Evolutionary conservation across 2,113 vertebrate genomes (phyloP), one percentile per base, ranked within the genome.

Genomic region (Athene noctua): DNA sequence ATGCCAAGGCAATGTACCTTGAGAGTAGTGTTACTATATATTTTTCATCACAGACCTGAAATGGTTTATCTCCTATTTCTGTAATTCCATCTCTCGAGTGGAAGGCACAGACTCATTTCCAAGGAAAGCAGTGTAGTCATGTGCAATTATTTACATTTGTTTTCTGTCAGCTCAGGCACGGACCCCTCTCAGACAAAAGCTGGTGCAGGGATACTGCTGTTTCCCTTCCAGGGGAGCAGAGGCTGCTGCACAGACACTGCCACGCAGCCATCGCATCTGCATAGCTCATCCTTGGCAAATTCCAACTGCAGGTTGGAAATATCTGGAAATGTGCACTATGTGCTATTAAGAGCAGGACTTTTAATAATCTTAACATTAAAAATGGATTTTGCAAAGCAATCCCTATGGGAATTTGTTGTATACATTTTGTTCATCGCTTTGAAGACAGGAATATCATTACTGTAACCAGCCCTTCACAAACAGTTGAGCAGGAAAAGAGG

Each of bases 361-460:
- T 86, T 92, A 86, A 94, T 78, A 11, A 94, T 86, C 52, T 74
- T 23, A 32, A 21, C 32, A 83, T 92, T 94, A 92, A 97, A 96
- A 91, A 94, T 62, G 29, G 42, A 89, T 94, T 94, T 84, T 67
- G 86, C 71, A 75, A 92, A 88, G 80, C 42, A 80, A 81, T 87
- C 88, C 67, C 80, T 40, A 61, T 83, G 88, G 73, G 32, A 96
- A 71, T 67, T 42, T 81, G 88, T 49, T 61, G 70, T 82, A 70
- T 54, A 25, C 42, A 11, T 67, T 89, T 92, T 84, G 67, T 73
- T 86, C 63, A 19, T 52, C 5, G 10, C 58, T 96, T 86, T 84
- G 91, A 93, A 95, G 94, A 82, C 62, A 57, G 49, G 75, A 95
- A 68, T 79, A 46, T 79, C 75, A 67, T 91, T 87, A 67, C 59